Base-by-base conservation (phyloP, 2,113 vertebrate genomes). In the Corydoras maculifer region DNA sequence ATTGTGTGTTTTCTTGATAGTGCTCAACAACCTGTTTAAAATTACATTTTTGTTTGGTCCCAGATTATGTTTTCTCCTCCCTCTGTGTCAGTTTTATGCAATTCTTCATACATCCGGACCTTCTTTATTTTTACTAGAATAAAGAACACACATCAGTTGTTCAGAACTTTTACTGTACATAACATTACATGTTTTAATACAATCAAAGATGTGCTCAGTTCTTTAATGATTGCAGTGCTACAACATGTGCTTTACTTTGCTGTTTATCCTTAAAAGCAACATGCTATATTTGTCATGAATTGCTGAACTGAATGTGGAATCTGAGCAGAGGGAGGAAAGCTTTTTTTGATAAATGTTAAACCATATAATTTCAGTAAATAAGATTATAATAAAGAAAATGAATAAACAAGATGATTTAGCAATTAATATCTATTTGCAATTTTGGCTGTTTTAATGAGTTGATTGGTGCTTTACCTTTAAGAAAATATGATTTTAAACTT, bases 1-100 rank as follows among this genome's bases (percentile, higher is more conserved):
- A 88, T 89, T 88, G 86, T 84, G 87, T 91, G 88, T 84, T 83
- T 83, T 83, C 83, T 87, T 79, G 88, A 85, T 88, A 85, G 84
- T 85, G 72, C 73, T 80, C 63, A 85, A 87, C 87, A 85, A 79
- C 77, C 82, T 85, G 83, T 84, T 86, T 88, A 25, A 62, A 51
- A 55, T 68, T 68, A 43, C 12, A 55, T 0, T 55, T 68, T 74
- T 55, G 10, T 68, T 67, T 67, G 2, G 35, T 73, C 60, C 30
- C 53, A 50, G 14, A 60, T 53, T 73, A 73, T 73, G 48, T 32
- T 66, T 72, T 72, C 50, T 14, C 35, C 13, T 61, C 58, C 58
- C 65, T 55, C 58, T 67, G 54, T 65, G 67, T 73, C 15, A 60
- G 49, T 67, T 73, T 64, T 73, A 25, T 25, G 18, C 18, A 25